Percentiles rank a stretch among this genome's conserved stretches.
Evolutionary conservation across 2,797 vertebrate genomes (phyloP).

Genomic region (Oceanodroma leucorhoa): DNA sequence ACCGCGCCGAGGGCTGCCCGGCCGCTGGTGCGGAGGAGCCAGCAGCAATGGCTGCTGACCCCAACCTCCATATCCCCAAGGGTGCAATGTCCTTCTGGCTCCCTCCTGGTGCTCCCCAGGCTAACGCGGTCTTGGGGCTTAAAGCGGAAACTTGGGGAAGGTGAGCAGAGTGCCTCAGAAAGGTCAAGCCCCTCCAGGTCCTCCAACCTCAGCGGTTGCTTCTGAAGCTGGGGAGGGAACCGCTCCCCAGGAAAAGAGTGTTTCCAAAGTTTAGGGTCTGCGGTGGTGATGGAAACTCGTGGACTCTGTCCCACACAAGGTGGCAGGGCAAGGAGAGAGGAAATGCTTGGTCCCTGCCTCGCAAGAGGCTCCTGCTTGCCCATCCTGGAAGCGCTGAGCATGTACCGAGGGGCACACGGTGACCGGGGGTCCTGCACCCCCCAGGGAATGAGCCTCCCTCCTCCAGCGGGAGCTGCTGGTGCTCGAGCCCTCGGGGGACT

Average conservation of each 20-base stretch:
- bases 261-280: not conserved
- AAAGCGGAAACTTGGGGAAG: not conserved
- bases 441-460: not conserved
- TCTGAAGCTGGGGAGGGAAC: not conserved
- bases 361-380: not conserved
- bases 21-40: fast-evolving
- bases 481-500: not conserved
- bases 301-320: fast-evolving
- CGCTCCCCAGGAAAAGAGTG: fast-evolving
- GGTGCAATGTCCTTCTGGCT: not conserved
- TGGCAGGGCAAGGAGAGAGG: not conserved
- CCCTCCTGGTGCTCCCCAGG: not conserved
- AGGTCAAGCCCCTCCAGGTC: not conserved
- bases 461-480: not conserved
- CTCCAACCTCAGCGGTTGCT: fast-evolving
- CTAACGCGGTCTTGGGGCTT: not conserved
- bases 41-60: not conserved
- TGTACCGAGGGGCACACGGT: fast-evolving
- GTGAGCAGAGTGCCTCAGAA: not conserved
- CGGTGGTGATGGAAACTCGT: fast-evolving
- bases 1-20: fast-evolving
- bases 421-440: fast-evolving
- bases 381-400: fast-evolving
- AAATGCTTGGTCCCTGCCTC: not conserved
- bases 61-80: fast-evolving